These are phyloP conservation scores for Dreissena rostriformis DNA, from an alignment of 1,140 invertebrate genomes.

Conservation along the genomic window DNA sequence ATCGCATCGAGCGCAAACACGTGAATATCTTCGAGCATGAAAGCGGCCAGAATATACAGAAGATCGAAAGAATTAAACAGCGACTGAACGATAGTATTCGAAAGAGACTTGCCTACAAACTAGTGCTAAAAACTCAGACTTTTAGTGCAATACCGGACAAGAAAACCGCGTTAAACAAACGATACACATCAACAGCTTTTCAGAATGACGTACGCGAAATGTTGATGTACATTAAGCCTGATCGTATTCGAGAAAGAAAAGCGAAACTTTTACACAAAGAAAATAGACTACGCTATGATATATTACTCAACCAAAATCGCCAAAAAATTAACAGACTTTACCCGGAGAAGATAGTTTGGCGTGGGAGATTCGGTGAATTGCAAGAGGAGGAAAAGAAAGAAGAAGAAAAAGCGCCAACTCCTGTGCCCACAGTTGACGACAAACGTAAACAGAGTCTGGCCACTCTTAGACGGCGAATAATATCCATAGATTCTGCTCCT, in stretches of 20 bases:
- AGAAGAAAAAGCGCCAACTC: conserved; percentile 5
- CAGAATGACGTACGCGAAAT: conserved; percentile 59
- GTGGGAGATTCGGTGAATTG: neutral
- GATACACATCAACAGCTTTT: conserved; percentile 56
- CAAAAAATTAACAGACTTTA: conserved; percentile 32
- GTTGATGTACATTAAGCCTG: conserved; percentile 55
- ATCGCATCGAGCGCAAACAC: conserved; percentile 30
- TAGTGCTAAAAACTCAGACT: conserved; percentile 59
- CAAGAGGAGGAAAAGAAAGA: neutral
- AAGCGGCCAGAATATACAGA: neutral
- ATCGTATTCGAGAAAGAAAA: conserved; percentile 46
- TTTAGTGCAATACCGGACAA: conserved; percentile 40
- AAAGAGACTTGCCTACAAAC: conserved; percentile 54
- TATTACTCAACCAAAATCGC: conserved; percentile 13
- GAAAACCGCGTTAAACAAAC: conserved; percentile 54
- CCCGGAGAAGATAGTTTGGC: conserved; percentile 39
- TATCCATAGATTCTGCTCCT: conserved; percentile 47
- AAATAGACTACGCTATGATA: conserved; percentile 40
- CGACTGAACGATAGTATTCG: conserved; percentile 33
- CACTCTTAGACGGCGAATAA: conserved; percentile 17
- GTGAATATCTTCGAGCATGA: conserved; percentile 19
- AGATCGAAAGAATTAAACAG: conserved; percentile 12
- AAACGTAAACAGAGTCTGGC: conserved; percentile 27
- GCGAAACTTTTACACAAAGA: conserved; percentile 23
- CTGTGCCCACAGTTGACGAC: neutral